Conservation (phyloP, 2,888 invertebrate genomes). For the Steinernema carpocapsae region DNA sequence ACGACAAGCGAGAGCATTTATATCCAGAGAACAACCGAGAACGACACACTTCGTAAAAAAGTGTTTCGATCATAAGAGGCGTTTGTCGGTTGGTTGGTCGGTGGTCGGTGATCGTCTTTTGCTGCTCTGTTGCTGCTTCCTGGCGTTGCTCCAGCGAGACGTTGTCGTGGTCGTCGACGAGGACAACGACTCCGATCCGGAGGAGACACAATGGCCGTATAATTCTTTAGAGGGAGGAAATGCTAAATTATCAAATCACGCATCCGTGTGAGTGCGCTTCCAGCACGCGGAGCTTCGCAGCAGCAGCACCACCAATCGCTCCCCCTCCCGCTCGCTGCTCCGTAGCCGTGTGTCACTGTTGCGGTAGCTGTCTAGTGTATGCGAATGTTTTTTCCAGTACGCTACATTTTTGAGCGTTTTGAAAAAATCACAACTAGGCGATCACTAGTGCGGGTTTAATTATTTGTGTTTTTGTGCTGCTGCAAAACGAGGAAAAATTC, state of each 20-base stretch:
- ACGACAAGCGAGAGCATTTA: too few species aligned
- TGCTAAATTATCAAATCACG: slow-evolving; percentile 35
- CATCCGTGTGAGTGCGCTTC: slow-evolving; percentile 33
- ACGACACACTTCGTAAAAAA: neutral
- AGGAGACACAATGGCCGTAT: slow-evolving; percentile 29
- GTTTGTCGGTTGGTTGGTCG: neutral
- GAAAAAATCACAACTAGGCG: too few species aligned
- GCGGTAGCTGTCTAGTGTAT: neutral
- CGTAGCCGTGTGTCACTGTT: neutral
- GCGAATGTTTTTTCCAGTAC: neutral
- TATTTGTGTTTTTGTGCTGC: too few species aligned
- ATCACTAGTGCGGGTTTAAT: too few species aligned
- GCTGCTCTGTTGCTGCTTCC: neutral
- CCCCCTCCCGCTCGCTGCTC: neutral
- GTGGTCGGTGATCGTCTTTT: neutral
- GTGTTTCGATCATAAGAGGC: slow-evolving; percentile 19
- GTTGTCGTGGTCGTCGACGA: neutral
- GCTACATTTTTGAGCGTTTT: neutral
- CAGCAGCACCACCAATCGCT: slow-evolving; percentile 1
- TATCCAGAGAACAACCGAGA: too few species aligned
- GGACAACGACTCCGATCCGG: neutral
- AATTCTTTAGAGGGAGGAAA: slow-evolving; percentile 28
- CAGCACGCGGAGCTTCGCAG: neutral
- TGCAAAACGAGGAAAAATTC: too few species aligned
- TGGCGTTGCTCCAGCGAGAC: neutral